phyloP scores from a whole-genome alignment of 2,888 invertebrate species.

The Onthophagus sagittarius region DNA sequence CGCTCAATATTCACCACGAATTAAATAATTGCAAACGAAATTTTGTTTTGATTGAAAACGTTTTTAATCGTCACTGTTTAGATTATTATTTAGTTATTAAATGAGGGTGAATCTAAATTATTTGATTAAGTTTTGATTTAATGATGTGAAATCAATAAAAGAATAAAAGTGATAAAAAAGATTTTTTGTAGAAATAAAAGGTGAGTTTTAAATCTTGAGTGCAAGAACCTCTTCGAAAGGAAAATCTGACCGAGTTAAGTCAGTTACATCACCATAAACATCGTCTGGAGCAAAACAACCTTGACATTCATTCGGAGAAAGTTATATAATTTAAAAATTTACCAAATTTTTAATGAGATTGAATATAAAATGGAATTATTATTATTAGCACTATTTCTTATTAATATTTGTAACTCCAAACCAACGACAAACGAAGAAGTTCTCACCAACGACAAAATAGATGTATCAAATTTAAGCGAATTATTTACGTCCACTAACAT shows the following conservation, averaged over 20 bases:
- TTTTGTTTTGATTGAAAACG: no score
- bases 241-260: background rate
- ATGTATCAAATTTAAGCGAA: no score
- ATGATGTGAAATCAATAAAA: no score
- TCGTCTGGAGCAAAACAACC: background rate
- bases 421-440: background rate
- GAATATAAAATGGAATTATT: background rate
- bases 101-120: no score
- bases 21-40: no score
- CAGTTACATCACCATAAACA: background rate
- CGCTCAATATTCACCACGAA: background rate
- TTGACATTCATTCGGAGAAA: constrained; percentile 6
- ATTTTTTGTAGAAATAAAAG: no score
- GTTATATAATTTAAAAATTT: constrained; percentile 10
- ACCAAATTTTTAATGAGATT: background rate
- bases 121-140: no score
- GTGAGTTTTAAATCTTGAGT: background rate
- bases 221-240: background rate
- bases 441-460: background rate
- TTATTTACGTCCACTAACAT: no score
- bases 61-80: no score
- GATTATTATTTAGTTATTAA: no score
- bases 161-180: no score
- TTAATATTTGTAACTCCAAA: background rate
- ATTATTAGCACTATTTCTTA: background rate